These are phyloP conservation scores for Lysiphlebus fabarum DNA, from an alignment of 1,140 invertebrate genomes.

Conservation along the genomic window DNA sequence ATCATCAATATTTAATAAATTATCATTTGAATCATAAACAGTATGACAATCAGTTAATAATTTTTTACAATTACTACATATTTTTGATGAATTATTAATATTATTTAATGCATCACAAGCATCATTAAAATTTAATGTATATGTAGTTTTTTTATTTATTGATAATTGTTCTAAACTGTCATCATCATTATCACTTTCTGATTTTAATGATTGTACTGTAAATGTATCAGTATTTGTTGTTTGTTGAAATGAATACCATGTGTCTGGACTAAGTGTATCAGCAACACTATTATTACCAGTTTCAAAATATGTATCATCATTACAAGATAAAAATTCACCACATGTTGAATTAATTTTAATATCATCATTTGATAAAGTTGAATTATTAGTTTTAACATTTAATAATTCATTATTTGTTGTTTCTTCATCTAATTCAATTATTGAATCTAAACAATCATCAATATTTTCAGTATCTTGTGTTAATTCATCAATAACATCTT, in stretches of 20 bases:
- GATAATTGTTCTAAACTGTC: background rate
- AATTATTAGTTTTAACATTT: background rate
- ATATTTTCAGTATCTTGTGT: background rate
- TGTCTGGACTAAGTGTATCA: background rate
- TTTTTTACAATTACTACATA: constrained; percentile 3
- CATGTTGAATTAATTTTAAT: background rate
- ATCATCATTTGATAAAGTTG: background rate
- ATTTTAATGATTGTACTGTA: too few species aligned
- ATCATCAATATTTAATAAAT: background rate
- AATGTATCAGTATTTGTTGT: too few species aligned
- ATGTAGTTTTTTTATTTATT: constrained; percentile 16
- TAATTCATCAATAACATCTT: background rate
- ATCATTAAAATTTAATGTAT: background rate
- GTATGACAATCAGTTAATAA: background rate
- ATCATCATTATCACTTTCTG: background rate
- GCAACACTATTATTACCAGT: background rate
- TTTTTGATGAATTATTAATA: constrained; percentile 1
- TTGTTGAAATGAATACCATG: too few species aligned
- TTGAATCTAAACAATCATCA: background rate
- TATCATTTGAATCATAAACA: background rate
- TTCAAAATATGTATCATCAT: constrained; percentile 7
- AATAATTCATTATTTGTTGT: background rate
- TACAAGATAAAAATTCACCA: constrained; percentile 20
- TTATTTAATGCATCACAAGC: constrained; percentile 7
- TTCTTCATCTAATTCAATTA: background rate